These are phyloP conservation scores for Chaetorhynchus papuensis DNA, from an alignment of 2,113 vertebrate species.

Conservation along the genomic window DNA sequence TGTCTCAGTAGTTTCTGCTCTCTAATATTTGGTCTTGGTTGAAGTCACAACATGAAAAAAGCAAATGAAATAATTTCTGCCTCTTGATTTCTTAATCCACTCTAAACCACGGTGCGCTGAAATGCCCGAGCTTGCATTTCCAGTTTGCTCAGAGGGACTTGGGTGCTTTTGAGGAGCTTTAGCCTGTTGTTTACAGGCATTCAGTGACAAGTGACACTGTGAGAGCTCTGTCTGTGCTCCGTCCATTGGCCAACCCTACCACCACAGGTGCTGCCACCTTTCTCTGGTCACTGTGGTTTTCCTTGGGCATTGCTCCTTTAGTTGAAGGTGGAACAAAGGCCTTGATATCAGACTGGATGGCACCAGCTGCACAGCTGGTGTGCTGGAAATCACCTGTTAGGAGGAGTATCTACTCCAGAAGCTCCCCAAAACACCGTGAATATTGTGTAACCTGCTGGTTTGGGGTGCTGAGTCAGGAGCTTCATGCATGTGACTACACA, in stretches of 20 bases:
- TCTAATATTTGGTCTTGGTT: background rate
- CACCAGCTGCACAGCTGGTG: background rate
- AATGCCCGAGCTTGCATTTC: background rate
- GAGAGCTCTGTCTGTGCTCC: background rate
- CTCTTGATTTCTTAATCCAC: background rate
- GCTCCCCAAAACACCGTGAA: background rate
- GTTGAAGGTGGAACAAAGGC: background rate
- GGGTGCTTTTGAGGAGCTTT: background rate
- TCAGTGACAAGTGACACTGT: background rate
- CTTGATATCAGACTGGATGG: background rate
- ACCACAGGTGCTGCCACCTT: accelerated
- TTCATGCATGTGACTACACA: accelerated
- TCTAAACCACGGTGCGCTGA: background rate
- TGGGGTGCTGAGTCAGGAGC: background rate
- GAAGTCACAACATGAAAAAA: background rate
- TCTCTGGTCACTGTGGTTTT: background rate
- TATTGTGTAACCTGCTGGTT: background rate
- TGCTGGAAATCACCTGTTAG: background rate
- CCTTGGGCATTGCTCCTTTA: background rate
- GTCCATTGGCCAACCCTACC: background rate
- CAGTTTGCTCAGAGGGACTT: background rate
- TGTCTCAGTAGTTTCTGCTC: background rate
- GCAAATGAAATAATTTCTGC: background rate
- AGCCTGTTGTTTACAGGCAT: background rate
- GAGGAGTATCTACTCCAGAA: background rate